Percentiles rank a stretch among this genome's conserved stretches.
These are phyloP conservation scores for Rhinatrema bivittatum DNA, from an alignment of 2,797 vertebrate species.

Conservation along the genomic window DNA sequence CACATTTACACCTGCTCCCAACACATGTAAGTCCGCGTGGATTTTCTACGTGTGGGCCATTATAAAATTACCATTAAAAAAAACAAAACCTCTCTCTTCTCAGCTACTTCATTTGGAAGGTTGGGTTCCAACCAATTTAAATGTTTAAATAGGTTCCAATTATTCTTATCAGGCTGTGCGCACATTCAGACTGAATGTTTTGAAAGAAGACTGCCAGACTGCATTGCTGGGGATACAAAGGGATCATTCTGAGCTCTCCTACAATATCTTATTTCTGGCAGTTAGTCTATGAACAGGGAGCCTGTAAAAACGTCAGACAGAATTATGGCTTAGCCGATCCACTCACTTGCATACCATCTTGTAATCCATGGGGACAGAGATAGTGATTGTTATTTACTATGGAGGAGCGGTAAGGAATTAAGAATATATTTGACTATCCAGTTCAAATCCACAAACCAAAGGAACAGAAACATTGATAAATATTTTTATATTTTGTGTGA, in stretches of 20 bases:
- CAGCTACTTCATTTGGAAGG: no score
- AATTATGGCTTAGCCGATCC: background rate
- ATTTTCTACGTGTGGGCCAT: no score
- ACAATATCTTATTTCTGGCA: conserved; percentile 3
- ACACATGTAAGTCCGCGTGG: no score
- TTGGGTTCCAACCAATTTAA: no score
- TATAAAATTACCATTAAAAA: no score
- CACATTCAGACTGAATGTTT: no score
- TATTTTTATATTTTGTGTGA: no score
- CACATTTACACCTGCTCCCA: no score
- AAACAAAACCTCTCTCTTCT: no score
- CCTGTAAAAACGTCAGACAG: conserved; percentile 2
- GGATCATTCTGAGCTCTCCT: conserved; percentile 2
- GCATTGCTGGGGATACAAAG: conserved; percentile 10
- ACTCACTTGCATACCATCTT: background rate
- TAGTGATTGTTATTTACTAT: background rate
- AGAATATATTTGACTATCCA: background rate
- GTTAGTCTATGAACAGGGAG: background rate
- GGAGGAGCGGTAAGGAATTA: background rate
- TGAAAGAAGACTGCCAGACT: conserved; percentile 2
- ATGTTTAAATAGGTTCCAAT: no score
- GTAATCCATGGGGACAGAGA: background rate
- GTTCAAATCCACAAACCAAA: background rate
- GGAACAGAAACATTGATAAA: no score
- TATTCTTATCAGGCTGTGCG: no score